Conservation (phyloP, 2,113 vertebrate genomes). For the Spilogale gracilis region DNA sequence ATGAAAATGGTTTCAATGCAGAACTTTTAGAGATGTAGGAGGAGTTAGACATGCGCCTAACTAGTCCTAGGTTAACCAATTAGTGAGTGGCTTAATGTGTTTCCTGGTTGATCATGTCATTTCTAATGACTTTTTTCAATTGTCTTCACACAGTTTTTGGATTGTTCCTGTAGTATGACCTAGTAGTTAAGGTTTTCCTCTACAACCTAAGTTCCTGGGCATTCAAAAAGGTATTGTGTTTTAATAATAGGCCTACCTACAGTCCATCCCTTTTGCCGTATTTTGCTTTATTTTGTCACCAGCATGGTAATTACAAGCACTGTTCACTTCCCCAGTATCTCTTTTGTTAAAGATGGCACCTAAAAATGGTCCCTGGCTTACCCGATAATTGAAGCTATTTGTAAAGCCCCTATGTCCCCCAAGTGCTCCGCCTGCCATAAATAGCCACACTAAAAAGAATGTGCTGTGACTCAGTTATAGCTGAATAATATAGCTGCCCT, state of each 20-base stretch:
- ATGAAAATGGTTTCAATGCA: background rate
- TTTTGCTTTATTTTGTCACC: conserved; percentile 66
- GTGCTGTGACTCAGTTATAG: background rate
- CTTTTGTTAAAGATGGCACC: conserved; percentile 82
- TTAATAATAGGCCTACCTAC: background rate
- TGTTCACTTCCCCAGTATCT: conserved; percentile 70
- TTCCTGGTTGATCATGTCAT: background rate
- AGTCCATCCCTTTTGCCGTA: background rate
- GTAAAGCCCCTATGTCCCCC: conserved; percentile 72
- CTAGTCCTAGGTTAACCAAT: background rate
- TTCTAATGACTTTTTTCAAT: background rate
- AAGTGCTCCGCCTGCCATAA: conserved; percentile 76
- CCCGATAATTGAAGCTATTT: conserved; percentile 70
- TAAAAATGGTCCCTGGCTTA: conserved; percentile 73
- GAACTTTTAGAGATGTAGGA: background rate
- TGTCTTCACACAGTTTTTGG: background rate
- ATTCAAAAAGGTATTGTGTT: background rate
- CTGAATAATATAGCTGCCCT: conserved; percentile 53
- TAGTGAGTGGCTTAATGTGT: background rate
- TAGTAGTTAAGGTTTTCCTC: background rate
- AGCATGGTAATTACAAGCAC: conserved; percentile 66
- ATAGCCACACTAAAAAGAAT: conserved; percentile 70
- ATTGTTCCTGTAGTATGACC: background rate
- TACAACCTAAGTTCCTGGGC: background rate
- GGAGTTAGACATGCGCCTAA: background rate